Evolutionary conservation across 2,113 vertebrate species (phyloP).

Genomic region (Dascyllus trimaculatus): DNA sequence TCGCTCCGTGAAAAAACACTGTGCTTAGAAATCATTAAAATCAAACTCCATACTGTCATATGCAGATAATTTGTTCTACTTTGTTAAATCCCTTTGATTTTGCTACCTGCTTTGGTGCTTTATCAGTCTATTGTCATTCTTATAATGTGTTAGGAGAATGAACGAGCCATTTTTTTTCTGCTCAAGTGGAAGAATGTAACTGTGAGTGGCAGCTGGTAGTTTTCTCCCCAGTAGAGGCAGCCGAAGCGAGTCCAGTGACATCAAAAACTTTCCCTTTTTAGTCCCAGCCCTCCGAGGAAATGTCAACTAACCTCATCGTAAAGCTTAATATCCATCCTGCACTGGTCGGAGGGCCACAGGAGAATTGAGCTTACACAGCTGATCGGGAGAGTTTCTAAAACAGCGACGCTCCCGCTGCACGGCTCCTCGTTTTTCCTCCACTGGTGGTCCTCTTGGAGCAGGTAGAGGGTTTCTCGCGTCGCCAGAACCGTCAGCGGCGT

Average conservation of each 20-base stretch:
- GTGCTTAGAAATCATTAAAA: no score
- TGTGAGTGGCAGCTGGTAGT: neutral
- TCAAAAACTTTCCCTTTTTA: no score
- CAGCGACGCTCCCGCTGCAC: slow-evolving; percentile 56
- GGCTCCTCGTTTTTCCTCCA: slow-evolving; percentile 74
- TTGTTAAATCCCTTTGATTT: no score
- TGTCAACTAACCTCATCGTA: slow-evolving; percentile 91
- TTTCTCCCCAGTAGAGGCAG: neutral
- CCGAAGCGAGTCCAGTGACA: neutral
- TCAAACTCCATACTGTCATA: no score
- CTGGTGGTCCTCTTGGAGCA: slow-evolving; percentile 85
- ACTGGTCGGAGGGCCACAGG: slow-evolving; percentile 85
- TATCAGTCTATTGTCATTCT: no score
- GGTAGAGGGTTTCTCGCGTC: slow-evolving; percentile 83
- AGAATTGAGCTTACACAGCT: slow-evolving; percentile 87
- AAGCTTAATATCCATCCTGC: slow-evolving; percentile 89
- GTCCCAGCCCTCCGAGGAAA: neutral
- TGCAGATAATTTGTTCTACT: no score
- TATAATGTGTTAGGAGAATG: no score
- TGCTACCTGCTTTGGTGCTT: no score
- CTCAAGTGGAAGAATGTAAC: neutral
- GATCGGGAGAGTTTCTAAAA: slow-evolving; percentile 82
- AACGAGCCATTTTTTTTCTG: neutral
- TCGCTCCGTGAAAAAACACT: no score
- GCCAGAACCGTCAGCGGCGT: slow-evolving; percentile 79